A percentile compares a stretch with the other conserved stretches of the same genome.
Evolutionary conservation across 1,140 invertebrate species (phyloP).

Genomic region (Steinernema khuongi): DNA sequence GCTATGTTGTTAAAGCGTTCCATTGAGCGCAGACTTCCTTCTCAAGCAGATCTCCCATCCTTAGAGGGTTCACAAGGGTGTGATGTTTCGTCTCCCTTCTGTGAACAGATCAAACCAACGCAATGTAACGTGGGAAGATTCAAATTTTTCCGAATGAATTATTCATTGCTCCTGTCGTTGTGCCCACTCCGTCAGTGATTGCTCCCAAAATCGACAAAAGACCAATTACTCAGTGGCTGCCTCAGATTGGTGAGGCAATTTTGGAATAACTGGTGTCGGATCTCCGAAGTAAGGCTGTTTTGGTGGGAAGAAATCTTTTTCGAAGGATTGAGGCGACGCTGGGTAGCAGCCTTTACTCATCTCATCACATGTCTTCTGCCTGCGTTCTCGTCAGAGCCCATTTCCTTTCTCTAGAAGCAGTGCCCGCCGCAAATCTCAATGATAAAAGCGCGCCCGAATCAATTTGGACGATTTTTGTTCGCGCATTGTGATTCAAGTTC

Average conservation of each 20-base stretch:
- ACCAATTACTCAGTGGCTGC: background rate
- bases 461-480: conserved; percentile 15
- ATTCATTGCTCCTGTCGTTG: background rate
- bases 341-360: background rate
- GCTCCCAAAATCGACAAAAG: background rate
- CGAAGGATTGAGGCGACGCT: background rate
- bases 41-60: background rate
- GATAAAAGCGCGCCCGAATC: conserved; percentile 13
- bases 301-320: background rate
- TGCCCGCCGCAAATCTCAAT: background rate
- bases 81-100: background rate
- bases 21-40: background rate
- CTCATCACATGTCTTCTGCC: conserved; percentile 1
- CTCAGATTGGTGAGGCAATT: background rate
- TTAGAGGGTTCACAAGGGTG: background rate
- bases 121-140: background rate
- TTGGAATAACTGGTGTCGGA: background rate
- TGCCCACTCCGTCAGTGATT: background rate
- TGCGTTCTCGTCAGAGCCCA: background rate
- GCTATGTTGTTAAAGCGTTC: too few species aligned
- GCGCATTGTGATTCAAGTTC: conserved; percentile 14
- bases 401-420: background rate
- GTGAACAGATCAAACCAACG: background rate
- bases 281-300: background rate
- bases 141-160: background rate